Percentiles rank a stretch among this genome's conserved stretches.
Conservation (phyloP, 2,797 vertebrate species). For the Labeo calbasu region DNA sequence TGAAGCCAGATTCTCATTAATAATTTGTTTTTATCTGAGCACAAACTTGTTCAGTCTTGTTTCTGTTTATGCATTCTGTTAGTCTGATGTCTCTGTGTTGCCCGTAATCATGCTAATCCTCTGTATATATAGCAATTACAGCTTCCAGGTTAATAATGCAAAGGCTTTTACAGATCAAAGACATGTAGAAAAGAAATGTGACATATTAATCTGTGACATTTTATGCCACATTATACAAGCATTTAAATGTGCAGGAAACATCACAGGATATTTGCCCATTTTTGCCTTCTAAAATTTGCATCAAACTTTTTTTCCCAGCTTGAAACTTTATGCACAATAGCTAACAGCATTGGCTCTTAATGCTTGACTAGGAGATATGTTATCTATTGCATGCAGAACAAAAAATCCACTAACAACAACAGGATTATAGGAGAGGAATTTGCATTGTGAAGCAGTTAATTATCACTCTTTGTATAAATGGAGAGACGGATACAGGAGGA, state of each 20-base stretch:
- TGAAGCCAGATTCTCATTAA: background rate
- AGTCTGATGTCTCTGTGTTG: slow-evolving; percentile 20
- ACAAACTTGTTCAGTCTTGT: slow-evolving; percentile 3
- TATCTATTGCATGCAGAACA: slow-evolving; percentile 28
- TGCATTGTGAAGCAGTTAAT: slow-evolving; percentile 40
- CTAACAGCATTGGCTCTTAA: slow-evolving; percentile 8
- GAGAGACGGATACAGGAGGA: background rate
- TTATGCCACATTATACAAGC: slow-evolving; percentile 5
- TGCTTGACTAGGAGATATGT: slow-evolving; percentile 12
- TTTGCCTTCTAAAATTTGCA: background rate
- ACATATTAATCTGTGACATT: slow-evolving; percentile 9
- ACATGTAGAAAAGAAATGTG: slow-evolving; percentile 8
- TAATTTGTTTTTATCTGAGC: background rate
- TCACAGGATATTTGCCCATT: background rate
- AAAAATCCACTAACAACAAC: slow-evolving; percentile 13
- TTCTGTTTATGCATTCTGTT: background rate
- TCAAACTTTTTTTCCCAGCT: background rate
- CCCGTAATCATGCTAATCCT: slow-evolving; percentile 5
- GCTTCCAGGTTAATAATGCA: slow-evolving; percentile 11
- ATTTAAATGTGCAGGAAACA: slow-evolving; percentile 1
- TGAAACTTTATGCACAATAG: background rate
- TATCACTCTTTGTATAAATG: slow-evolving; percentile 27
- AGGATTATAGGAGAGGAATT: slow-evolving; percentile 32
- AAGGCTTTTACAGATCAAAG: slow-evolving; percentile 30
- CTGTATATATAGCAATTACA: background rate